These are phyloP conservation scores for Xenops minutus DNA, from an alignment of 2,797 vertebrate species.

Conservation along the genomic window DNA sequence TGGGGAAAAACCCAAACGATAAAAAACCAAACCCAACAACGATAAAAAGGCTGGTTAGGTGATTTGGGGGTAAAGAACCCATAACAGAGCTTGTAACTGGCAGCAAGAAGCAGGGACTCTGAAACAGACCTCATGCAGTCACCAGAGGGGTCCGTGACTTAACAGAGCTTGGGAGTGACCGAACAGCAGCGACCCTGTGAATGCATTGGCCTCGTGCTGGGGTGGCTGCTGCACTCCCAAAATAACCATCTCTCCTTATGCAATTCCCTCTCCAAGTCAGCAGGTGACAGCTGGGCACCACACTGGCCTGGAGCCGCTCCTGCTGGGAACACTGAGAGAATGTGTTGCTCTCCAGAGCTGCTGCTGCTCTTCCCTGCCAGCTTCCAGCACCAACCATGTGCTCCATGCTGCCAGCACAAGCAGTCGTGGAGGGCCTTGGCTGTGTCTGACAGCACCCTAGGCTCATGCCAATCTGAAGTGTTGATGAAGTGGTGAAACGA, in stretches of 20 bases:
- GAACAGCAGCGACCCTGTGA: accelerated
- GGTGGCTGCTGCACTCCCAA: accelerated
- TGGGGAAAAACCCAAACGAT: background rate
- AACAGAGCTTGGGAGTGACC: background rate
- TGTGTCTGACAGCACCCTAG: background rate
- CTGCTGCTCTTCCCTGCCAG: background rate
- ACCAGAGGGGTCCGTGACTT: accelerated
- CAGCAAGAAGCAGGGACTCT: background rate
- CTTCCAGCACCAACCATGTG: background rate
- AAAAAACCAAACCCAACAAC: background rate
- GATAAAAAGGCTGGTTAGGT: background rate
- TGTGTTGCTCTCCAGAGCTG: background rate
- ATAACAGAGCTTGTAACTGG: background rate
- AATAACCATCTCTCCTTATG: background rate
- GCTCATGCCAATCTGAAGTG: background rate
- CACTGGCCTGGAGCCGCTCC: background rate
- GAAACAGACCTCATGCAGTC: accelerated
- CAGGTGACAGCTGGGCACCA: background rate
- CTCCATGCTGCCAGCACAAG: background rate
- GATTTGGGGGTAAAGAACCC: background rate
- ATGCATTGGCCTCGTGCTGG: accelerated
- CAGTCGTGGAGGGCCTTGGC: background rate
- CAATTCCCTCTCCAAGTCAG: background rate
- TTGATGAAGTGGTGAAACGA: accelerated
- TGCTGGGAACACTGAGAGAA: background rate